These are phyloP conservation scores for Chascanopsetta lugubris DNA, from an alignment of 2,113 vertebrate genomes.

Conservation along the genomic window DNA sequence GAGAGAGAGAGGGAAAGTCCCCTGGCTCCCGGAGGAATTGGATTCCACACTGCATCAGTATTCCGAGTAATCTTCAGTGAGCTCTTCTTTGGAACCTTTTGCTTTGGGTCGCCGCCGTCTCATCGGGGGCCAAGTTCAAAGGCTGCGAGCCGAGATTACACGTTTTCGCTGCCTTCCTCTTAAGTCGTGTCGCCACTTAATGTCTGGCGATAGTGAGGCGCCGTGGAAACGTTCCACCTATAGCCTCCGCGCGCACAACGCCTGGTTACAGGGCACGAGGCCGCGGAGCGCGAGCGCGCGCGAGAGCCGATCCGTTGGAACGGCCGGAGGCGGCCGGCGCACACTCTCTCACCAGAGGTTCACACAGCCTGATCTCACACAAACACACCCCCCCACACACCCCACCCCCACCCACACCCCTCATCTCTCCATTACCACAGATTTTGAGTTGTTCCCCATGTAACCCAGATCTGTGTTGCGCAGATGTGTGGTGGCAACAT, in stretches of 20 bases:
- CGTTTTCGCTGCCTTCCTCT: slow-evolving; percentile 72
- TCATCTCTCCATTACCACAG: slow-evolving; percentile 53
- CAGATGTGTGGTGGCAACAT: slow-evolving; percentile 43
- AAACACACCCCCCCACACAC: slow-evolving; percentile 1
- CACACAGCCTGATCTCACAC: slow-evolving; percentile 44
- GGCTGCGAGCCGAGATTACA: slow-evolving; percentile 80
- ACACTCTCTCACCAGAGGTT: slow-evolving; percentile 54
- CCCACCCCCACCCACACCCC: neutral
- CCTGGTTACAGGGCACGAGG: slow-evolving; percentile 44
- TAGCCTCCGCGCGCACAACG: slow-evolving; percentile 51
- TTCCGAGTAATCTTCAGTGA: slow-evolving; percentile 81
- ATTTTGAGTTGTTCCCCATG: slow-evolving; percentile 55
- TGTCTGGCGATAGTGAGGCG: slow-evolving; percentile 60
- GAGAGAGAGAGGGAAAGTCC: too few species aligned
- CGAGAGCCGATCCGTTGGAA: slow-evolving; percentile 55
- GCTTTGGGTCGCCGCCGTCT: slow-evolving; percentile 77
- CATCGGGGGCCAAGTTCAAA: slow-evolving; percentile 81
- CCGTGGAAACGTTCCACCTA: slow-evolving; percentile 67
- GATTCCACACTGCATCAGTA: slow-evolving; percentile 80
- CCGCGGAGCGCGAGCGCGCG: slow-evolving; percentile 52
- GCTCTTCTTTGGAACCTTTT: slow-evolving; percentile 80
- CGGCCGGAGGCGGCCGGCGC: slow-evolving; percentile 46
- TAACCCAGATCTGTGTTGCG: slow-evolving; percentile 45
- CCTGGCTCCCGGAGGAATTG: slow-evolving; percentile 76
- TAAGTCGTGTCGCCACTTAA: slow-evolving; percentile 69